Evolutionary conservation across 2,888 invertebrate genomes (phyloP), one percentile per base, ranked within the genome.

Genomic region (Chydorus sphaericus): DNA sequence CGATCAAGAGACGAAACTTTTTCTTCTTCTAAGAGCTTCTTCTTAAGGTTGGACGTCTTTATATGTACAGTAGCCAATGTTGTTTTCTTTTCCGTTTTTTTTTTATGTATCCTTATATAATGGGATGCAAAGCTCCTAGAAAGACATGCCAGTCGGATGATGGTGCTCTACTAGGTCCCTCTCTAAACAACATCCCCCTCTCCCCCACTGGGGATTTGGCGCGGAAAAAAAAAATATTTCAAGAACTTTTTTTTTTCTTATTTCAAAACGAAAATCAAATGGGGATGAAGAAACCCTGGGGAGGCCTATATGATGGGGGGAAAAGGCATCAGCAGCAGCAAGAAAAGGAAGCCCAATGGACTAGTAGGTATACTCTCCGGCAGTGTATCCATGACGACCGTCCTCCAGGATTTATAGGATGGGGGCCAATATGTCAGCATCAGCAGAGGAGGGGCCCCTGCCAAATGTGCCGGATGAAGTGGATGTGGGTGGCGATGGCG

Each of bases 401-500:
- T 11, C n/a, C 23, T 44, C 44, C 8, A n/a, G 44, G 44, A 23
- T 23, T n/a, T 14, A 44, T 26, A 44, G 44, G 26, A 44, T 11
- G 18, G 44, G 44, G 26, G 18, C 44, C 44, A 44, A 44, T 44
- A 44, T 44, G 44, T 44, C 44, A n/a, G n/a, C n/a, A n/a, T n/a
- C n/a, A n/a, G n/a, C n/a, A 44, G 44, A 44, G 44, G 44, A 44
- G 44, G 44, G 44, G 26, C 44, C n/a, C n/a, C 36, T 44, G 44
- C 44, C 44, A 44, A 44, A 44, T 44, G 44, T 44, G 44, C 18
- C 11, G 44, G 44, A 44, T 44, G 44, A 44, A 44, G 26, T 44
- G 44, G 26, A 44, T 44, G 44, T 23, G 44, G 28, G 44, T 16
- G 28, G 28, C 23, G 11, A 20, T 3, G 26, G n/a, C 5, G 3